Percentiles rank a stretch among this genome's conserved stretches.
These are phyloP conservation scores for Oncorhynchus nerka DNA, from an alignment of 2,113 vertebrate species.

Conservation along the genomic window DNA sequence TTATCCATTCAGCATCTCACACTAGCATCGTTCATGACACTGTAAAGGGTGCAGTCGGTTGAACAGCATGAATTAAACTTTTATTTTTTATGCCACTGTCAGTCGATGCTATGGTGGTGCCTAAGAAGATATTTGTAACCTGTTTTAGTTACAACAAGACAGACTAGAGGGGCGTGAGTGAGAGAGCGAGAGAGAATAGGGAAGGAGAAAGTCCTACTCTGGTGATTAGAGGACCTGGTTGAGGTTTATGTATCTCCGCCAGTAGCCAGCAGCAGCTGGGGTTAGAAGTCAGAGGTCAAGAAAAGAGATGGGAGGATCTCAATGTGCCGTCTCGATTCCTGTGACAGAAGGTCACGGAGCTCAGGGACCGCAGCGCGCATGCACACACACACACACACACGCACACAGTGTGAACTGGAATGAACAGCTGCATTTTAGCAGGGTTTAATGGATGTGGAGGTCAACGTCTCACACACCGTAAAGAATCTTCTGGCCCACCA, in stretches of 20 bases:
- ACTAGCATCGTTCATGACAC: background rate
- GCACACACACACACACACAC: no score
- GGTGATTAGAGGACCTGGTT: background rate
- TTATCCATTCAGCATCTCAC: background rate
- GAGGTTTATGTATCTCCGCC: background rate
- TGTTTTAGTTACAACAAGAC: no score
- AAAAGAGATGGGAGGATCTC: background rate
- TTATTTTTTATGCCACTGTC: no score
- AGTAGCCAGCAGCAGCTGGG: conserved; percentile 4
- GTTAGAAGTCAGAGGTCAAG: conserved; percentile 14
- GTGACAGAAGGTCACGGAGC: conserved; percentile 5
- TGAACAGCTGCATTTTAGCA: background rate
- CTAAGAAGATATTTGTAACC: no score
- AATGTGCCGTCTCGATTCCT: conserved; percentile 12
- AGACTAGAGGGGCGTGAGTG: no score
- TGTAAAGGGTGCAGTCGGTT: background rate
- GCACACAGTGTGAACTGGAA: no score
- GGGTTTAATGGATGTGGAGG: background rate
- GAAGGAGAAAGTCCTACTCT: background rate
- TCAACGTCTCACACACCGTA: background rate
- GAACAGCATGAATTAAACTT: no score
- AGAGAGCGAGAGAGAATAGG: background rate
- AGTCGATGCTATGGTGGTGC: no score
- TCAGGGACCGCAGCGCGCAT: background rate
- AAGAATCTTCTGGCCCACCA: conserved; percentile 5